Evolutionary conservation across 2,797 vertebrate genomes (phyloP).

Genomic region (Coregonus suidteri): DNA sequence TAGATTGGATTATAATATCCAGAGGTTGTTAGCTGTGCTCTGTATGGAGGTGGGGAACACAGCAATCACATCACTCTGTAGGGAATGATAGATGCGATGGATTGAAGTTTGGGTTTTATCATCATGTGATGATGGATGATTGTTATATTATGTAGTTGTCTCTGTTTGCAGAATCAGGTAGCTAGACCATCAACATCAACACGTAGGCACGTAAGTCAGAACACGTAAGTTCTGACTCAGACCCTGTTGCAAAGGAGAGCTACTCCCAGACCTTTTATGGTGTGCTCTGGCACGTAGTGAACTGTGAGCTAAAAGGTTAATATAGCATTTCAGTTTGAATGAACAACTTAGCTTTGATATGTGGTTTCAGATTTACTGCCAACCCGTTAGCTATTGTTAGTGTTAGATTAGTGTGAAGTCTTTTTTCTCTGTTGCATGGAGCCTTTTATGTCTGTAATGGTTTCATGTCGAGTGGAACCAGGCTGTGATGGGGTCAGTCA

Average conservation of each 20-base stretch:
- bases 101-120: conserved; percentile 40
- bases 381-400: conserved; percentile 46
- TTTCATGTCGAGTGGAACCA: conserved; percentile 35
- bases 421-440: conserved; percentile 27
- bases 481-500: conserved; percentile 12
- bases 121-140: conserved; percentile 46
- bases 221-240: neutral
- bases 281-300: neutral
- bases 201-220: conserved; percentile 1
- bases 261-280: neutral
- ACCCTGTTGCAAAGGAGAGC: neutral
- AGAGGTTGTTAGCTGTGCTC: conserved; percentile 37
- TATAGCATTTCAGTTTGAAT: neutral
- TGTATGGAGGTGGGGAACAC: conserved; percentile 45
- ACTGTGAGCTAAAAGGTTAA: neutral
- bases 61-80: conserved; percentile 19
- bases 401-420: conserved; percentile 31
- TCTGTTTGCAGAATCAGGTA: neutral
- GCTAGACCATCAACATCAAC: neutral
- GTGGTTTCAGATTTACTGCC: conserved; percentile 16
- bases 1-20: conserved; percentile 61
- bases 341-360: neutral
- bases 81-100: conserved; percentile 41
- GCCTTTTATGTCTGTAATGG: conserved; percentile 27
- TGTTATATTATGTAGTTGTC: conserved; percentile 5